Evolutionary conservation across 2,888 invertebrate genomes (phyloP).

Genomic region (Seira sanloemensis): DNA sequence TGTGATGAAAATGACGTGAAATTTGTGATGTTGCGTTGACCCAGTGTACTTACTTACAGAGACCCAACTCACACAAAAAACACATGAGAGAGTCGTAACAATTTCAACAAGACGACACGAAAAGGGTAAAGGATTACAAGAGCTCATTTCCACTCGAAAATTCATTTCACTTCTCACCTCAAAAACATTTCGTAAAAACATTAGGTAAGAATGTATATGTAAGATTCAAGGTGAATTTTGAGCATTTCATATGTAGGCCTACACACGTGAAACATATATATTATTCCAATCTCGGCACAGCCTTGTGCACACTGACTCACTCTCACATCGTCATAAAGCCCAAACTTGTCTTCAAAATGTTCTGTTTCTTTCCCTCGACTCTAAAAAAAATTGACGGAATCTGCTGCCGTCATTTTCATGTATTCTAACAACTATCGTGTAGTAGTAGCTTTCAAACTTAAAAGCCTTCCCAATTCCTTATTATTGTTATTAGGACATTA

Average conservation of each 20-base stretch:
- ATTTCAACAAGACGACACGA: neutral
- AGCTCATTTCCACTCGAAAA: neutral
- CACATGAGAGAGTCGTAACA: neutral
- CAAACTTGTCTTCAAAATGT: neutral
- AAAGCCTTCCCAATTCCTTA: neutral
- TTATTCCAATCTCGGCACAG: neutral
- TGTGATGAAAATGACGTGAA: neutral
- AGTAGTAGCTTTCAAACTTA: no score
- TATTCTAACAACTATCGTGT: neutral
- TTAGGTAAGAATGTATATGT: no score
- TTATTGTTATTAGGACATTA: neutral
- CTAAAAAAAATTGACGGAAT: neutral
- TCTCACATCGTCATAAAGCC: neutral
- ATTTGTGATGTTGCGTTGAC: neutral
- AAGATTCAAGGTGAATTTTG: no score
- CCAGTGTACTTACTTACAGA: neutral
- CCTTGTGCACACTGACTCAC: neutral
- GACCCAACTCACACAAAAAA: neutral
- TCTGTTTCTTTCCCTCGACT: neutral
- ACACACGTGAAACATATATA: neutral
- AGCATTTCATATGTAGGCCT: no score
- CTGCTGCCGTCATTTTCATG: neutral
- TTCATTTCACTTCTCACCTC: neutral
- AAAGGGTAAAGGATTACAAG: neutral
- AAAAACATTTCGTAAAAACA: neutral